Conservation (phyloP, 2,888 invertebrate genomes). For the Apamea anceps region DNA sequence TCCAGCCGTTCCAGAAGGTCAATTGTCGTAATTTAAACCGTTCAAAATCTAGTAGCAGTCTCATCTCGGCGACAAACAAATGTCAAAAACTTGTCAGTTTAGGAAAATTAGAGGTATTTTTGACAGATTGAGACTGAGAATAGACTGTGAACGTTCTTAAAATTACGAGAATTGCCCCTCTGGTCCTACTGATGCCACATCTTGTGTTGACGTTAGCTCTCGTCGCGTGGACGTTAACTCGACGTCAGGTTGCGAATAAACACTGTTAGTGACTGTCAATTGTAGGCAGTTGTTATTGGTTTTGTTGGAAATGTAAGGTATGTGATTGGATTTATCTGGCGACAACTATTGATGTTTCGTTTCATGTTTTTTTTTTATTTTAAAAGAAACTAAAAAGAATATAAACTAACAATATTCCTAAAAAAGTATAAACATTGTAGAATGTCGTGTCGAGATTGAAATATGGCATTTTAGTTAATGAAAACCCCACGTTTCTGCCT, state of each 20-base stretch:
- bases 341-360: not conserved
- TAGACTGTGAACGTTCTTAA: too few species aligned
- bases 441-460: not conserved
- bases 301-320: not conserved
- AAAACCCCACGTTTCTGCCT: not conserved
- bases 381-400: not conserved
- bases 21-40: too few species aligned
- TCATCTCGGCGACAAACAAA: too few species aligned
- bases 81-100: too few species aligned
- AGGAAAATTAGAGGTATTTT: too few species aligned
- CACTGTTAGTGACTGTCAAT: not conserved
- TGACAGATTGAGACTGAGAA: too few species aligned
- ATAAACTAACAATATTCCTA: not conserved
- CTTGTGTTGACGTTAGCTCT: constrained; percentile 6
- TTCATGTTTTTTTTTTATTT: not conserved
- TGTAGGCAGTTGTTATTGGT: not conserved
- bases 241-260: constrained; percentile 14
- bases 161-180: too few species aligned
- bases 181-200: constrained; percentile 5
- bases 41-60: too few species aligned
- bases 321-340: not conserved
- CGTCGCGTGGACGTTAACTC: constrained; percentile 1
- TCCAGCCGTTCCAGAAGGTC: too few species aligned
- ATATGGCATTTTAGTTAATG: not conserved
- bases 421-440: not conserved